Conservation (phyloP, 2,113 vertebrate genomes). For the Microtus oregoni region DNA sequence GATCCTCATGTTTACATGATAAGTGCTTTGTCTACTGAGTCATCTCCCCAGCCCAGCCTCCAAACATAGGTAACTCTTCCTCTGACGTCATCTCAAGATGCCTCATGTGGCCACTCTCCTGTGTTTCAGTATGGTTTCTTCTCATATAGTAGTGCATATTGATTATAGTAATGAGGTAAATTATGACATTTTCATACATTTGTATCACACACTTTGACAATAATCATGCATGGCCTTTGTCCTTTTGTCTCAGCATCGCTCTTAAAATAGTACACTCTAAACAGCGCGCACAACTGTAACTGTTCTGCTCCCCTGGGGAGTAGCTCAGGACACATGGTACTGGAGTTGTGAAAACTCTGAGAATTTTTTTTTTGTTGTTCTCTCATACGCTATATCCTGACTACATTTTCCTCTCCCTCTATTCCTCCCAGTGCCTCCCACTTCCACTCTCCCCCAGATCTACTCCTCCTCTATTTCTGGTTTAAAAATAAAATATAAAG, state of each 20-base stretch:
- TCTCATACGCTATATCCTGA: background rate
- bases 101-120: background rate
- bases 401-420: background rate
- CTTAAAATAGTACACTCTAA: background rate
- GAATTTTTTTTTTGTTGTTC: background rate
- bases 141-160: background rate
- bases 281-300: background rate
- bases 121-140: background rate
- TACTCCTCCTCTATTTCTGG: background rate
- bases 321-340: background rate
- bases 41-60: background rate
- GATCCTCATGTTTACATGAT: too few species aligned
- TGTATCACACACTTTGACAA: background rate
- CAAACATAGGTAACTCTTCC: background rate
- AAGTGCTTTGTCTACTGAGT: background rate
- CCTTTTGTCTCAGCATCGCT: background rate
- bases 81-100: background rate
- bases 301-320: background rate
- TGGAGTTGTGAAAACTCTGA: background rate
- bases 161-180: background rate
- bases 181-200: background rate
- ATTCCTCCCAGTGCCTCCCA: background rate
- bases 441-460: background rate
- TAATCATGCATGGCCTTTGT: background rate
- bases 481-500: background rate